Conservation (phyloP, 1,140 invertebrate species). For the Trichomalopsis sarcophagae region DNA sequence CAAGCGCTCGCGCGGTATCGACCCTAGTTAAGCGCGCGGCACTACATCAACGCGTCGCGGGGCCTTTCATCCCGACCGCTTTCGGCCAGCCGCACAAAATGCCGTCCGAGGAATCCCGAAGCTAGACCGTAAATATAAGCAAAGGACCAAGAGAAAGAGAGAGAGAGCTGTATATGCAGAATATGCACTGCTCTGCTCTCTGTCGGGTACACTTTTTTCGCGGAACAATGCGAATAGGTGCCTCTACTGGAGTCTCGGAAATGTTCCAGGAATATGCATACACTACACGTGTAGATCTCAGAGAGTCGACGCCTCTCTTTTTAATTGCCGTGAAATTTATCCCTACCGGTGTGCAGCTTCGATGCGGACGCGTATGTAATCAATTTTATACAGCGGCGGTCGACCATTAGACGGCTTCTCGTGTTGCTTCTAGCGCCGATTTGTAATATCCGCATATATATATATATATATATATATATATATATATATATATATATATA, state of each 20-base stretch:
- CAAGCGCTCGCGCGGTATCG: slow-evolving; percentile 61
- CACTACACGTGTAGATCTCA: neutral
- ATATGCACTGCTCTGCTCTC: slow-evolving; percentile 53
- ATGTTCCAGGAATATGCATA: slow-evolving; percentile 38
- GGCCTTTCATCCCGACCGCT: slow-evolving; percentile 59
- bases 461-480: neutral
- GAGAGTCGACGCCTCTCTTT: slow-evolving; percentile 27
- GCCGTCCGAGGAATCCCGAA: slow-evolving; percentile 65
- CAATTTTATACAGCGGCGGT: slow-evolving; percentile 10
- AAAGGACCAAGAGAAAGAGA: slow-evolving; percentile 56
- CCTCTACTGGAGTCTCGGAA: slow-evolving; percentile 22
- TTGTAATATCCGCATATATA: neutral
- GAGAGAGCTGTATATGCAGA: slow-evolving; percentile 57
- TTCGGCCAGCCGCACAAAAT: slow-evolving; percentile 70
- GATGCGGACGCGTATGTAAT: slow-evolving; percentile 11
- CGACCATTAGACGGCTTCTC: neutral
- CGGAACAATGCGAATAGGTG: slow-evolving; percentile 47
- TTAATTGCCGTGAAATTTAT: slow-evolving; percentile 42
- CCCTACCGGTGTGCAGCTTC: neutral
- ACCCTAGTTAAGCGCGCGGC: slow-evolving; percentile 70
- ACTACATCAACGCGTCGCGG: slow-evolving; percentile 73
- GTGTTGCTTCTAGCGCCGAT: neutral
- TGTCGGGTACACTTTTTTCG: slow-evolving; percentile 5
- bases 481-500: neutral
- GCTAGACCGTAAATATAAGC: slow-evolving; percentile 69